Base-by-base conservation (phyloP, 2,113 vertebrate species). In the Oncorhynchus clarkii region DNA sequence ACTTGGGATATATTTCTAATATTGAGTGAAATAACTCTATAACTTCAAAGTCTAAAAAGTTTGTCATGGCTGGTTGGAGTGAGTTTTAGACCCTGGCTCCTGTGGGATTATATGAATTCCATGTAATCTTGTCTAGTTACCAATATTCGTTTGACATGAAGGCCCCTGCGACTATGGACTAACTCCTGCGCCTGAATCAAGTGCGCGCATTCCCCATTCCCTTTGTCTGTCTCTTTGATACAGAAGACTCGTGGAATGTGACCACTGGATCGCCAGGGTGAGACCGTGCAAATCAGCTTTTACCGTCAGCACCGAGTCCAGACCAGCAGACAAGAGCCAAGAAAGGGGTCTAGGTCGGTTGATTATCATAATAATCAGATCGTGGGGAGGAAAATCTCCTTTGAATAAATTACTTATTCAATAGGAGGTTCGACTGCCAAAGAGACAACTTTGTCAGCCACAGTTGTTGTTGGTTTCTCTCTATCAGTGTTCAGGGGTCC, bases 391-490 rank as follows among this genome's bases (percentile, higher is more conserved):
- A 94, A 93, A 94, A 93, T 94, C 92, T 94, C 93, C 91, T 94
- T 94, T 94, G 93, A 94, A 94, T 94, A 94, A 91, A 94, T 94
- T 93, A 92, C 86, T 72, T 81, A 27, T 92, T 94, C 89, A 94
- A 94, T 94, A 94, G 93, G 91, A 94, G 93, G 92, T 90, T 88
- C 92, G 92, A 90, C 93, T 93, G 92, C 93, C 91, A 94, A 92
- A 93, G 89, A 94, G 93, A 94, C 92, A 94, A 94, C 93, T 94
- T 88, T 91, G 92, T 93, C 92, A 93, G 90, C 75, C 78, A 80
- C 82, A 57, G 80, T 86, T 85, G 83, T 89, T 89, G 87, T 86
- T 78, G 78, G 83, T 76, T 73, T 72, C 70, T 70, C 66, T 83
- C 77, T 83, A 71, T 79, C 79, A 84, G 74, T 87, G 85, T 87